A percentile compares a stretch with the other conserved stretches of the same genome.
Conservation (phyloP, 1,140 invertebrate species). For the Watersipora subatra region DNA sequence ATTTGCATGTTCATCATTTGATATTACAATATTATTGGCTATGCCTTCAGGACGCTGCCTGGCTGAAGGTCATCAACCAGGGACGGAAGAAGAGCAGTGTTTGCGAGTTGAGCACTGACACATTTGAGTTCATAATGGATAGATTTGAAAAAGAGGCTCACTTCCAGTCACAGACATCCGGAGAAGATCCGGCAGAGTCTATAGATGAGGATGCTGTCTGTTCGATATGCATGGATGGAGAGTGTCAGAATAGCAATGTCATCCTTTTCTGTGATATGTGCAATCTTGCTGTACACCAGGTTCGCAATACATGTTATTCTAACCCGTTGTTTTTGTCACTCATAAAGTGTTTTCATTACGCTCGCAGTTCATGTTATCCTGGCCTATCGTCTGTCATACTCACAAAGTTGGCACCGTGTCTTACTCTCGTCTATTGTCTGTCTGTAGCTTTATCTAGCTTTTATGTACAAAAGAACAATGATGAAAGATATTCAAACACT, state of each 20-base stretch:
- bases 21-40: not conserved
- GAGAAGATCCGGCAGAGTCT: slow-evolving; percentile 26
- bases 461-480: too few relatives aligned
- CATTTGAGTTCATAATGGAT: slow-evolving; percentile 88
- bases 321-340: too few relatives aligned
- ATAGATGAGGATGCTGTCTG: slow-evolving; percentile 94
- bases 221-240: slow-evolving; percentile 76
- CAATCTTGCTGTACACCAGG: slow-evolving; percentile 91
- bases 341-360: too few relatives aligned
- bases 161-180: slow-evolving; percentile 52
- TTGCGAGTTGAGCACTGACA: slow-evolving; percentile 45
- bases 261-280: slow-evolving; percentile 99
- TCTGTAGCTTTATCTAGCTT: too few relatives aligned
- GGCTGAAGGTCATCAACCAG: slow-evolving; percentile 77
- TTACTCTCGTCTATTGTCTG: too few relatives aligned
- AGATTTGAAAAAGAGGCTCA: slow-evolving; percentile 92
- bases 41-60: slow-evolving; percentile 58
- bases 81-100: slow-evolving; percentile 32
- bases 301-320: slow-evolving; percentile 14
- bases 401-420: too few relatives aligned
- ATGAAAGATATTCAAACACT: too few relatives aligned
- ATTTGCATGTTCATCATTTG: too few relatives aligned
- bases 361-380: not conserved
- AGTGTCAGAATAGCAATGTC: slow-evolving; percentile 91
- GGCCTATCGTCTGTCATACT: not conserved